Conservation (phyloP, 92 coral and sea anemone species). For the Pocillopora meandrina region DNA sequence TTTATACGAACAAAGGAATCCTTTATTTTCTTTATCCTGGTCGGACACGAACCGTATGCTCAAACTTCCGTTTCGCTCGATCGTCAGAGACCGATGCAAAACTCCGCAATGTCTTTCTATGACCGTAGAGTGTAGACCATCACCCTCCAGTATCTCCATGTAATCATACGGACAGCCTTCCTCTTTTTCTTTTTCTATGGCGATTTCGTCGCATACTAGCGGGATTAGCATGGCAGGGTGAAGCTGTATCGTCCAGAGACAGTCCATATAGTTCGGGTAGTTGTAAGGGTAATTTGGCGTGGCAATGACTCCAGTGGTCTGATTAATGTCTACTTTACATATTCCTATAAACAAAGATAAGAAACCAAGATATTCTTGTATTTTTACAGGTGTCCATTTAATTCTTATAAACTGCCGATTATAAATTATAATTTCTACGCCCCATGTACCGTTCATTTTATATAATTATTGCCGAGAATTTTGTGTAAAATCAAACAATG, state of each 20-base stretch:
- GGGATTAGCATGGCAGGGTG: constrained; percentile 34
- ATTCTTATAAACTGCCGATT: too few species aligned
- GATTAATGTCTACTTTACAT: constrained; percentile 27
- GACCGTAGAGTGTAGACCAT: constrained; percentile 22
- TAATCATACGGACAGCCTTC: constrained; percentile 48
- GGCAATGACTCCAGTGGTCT: constrained; percentile 38
- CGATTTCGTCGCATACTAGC: constrained; percentile 26
- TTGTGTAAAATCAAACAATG: too few species aligned
- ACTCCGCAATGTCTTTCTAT: constrained; percentile 55
- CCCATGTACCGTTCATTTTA: too few species aligned
- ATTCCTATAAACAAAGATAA: constrained; percentile 14
- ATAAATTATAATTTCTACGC: too few species aligned
- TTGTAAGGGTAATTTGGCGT: constrained; percentile 43
- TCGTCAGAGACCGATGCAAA: constrained; percentile 8
- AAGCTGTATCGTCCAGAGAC: constrained; percentile 44
- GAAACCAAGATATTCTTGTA: too few species aligned
- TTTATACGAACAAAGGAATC: constrained; percentile 47
- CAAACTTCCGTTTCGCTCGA: constrained; percentile 53
- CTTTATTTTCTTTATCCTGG: constrained; percentile 44
- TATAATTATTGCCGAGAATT: too few species aligned
- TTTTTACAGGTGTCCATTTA: too few species aligned
- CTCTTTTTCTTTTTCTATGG: constrained; percentile 28
- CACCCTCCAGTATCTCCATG: constrained; percentile 61
- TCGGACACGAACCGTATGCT: constrained; percentile 62
- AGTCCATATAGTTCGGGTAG: constrained; percentile 37